Base-by-base conservation (phyloP, 92 coral and sea anemone genomes). In the Phymanthus crucifer region DNA sequence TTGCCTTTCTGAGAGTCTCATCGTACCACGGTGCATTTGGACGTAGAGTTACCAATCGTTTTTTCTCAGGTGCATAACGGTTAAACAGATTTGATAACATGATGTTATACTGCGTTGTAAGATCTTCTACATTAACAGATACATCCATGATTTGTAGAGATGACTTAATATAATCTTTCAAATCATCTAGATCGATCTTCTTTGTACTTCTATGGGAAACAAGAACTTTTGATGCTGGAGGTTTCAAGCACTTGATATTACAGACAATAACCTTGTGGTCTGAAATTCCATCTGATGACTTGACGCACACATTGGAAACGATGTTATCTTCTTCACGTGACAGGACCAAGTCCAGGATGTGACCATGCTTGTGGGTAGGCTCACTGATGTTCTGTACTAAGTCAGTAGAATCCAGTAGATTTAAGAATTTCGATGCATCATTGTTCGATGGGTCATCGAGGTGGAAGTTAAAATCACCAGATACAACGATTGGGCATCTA, bases 251-350 rank as follows among this genome's bases (percentile, higher is more conserved):
- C 38, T 46, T 47, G 21, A 84, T 52, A 10, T 70, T 71, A 65
- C 78, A 84, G 50, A 54, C 56, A 31, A 84, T 65, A n/a, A 77
- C 40, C 4, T 32, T 56, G 48, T 84, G 83, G 56, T 84, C 72
- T 5, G 78, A 84, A 18, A 77, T 75, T 31, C 47, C 21, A 71
- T 77, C 83, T 6, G 87, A 65, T 33, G 82, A 40, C 45, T 37
- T 48, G 46, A 84, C 56, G n/a, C n/a, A 31, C 40, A 77, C 78
- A 61, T 72, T 47, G 23, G 72, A 40, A 33, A 78, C 79, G 40
- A 84, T 10, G 66, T 84, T 72, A 52, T 84, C 75, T 27, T 78
- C 84, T 54, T 73, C 75, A 40, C 85, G 70, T 31, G 88, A 77
- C 57, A 78, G 27, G 48, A 84, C 61, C 31, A 84, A 57, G 54